Evolutionary conservation across 2,113 vertebrate species (phyloP).

Genomic region (Psilopogon haemacephalus): DNA sequence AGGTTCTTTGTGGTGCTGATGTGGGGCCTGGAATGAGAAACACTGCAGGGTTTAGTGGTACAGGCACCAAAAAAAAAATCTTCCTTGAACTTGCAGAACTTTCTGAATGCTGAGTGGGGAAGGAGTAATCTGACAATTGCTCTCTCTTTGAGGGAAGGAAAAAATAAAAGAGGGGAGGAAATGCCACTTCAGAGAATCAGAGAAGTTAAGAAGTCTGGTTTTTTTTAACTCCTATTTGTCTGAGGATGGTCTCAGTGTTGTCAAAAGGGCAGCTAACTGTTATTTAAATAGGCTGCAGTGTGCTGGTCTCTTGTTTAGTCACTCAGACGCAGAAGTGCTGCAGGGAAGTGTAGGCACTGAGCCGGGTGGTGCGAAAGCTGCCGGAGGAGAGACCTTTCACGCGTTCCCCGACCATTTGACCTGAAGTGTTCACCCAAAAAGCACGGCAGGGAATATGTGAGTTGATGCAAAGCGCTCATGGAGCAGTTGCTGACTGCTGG

Average conservation of each 20-base stretch:
- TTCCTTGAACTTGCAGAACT: background rate
- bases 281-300: background rate
- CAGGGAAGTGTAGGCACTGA: background rate
- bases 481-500: constrained; percentile 2
- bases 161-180: background rate
- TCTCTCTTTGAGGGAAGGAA: background rate
- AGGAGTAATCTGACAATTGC: background rate
- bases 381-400: background rate
- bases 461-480: background rate
- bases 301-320: background rate
- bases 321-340: background rate
- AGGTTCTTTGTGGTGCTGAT: constrained; percentile 4
- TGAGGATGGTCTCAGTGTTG: background rate
- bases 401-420: background rate
- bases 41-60: background rate
- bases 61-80: background rate
- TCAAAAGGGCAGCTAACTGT: background rate
- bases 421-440: background rate
- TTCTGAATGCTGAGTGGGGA: background rate
- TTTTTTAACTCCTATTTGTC: background rate
- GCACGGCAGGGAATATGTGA: background rate
- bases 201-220: background rate
- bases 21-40: background rate
- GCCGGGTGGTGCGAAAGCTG: background rate
- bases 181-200: background rate